Evolutionary conservation across 1,140 invertebrate species (phyloP).

Genomic region (Anoplophora glabripennis): DNA sequence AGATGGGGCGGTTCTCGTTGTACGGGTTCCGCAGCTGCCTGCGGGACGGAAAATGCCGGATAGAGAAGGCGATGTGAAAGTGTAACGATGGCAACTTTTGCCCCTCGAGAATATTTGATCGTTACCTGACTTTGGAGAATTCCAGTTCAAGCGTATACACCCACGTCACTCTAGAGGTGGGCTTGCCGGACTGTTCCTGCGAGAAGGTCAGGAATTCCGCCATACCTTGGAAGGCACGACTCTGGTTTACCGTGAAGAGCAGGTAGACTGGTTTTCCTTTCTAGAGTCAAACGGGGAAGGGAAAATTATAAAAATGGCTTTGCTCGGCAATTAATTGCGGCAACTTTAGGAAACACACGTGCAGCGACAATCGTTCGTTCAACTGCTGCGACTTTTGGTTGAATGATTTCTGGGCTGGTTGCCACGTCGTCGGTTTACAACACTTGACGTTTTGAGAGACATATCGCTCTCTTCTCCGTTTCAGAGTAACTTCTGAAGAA

Average conservation of each 20-base stretch:
- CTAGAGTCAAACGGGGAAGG: slow-evolving; percentile 19
- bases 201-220: slow-evolving; percentile 24
- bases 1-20: slow-evolving; percentile 25
- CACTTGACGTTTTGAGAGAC: too few relatives aligned
- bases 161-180: slow-evolving; percentile 29
- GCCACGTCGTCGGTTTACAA: too few relatives aligned
- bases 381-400: too few relatives aligned
- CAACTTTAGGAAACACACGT: too few relatives aligned
- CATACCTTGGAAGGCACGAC: slow-evolving; percentile 32
- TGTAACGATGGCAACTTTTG: too few relatives aligned
- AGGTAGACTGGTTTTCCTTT: slow-evolving; percentile 28
- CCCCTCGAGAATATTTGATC: background rate
- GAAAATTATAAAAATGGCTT: background rate
- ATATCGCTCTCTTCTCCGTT: too few relatives aligned
- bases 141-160: slow-evolving; percentile 20
- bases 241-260: slow-evolving; percentile 28
- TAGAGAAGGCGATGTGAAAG: too few relatives aligned
- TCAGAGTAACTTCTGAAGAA: too few relatives aligned
- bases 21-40: slow-evolving; percentile 32
- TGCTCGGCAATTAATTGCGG: too few relatives aligned
- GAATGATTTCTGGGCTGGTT: too few relatives aligned
- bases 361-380: too few relatives aligned
- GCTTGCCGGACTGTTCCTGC: slow-evolving; percentile 16
- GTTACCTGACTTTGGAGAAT: slow-evolving; percentile 31
- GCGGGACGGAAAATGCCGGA: slow-evolving; percentile 8